Conservation (phyloP, 2,797 vertebrate species). For the Cyprinella venusta region DNA sequence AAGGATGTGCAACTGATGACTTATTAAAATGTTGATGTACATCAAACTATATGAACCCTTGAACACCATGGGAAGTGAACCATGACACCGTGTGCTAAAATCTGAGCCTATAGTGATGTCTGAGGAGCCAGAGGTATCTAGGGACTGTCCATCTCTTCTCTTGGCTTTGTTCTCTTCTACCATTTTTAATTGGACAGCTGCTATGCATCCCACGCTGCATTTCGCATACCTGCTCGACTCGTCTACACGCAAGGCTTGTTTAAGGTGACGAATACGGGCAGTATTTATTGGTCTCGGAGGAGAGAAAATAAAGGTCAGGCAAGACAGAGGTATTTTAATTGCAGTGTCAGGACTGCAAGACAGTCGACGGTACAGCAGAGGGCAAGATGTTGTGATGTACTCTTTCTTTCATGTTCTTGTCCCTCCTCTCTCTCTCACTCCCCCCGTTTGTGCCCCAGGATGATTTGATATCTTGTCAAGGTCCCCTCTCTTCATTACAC, state of each 20-base stretch:
- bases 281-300: constrained; percentile 79
- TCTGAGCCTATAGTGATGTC: constrained; percentile 6
- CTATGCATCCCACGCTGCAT: constrained; percentile 70
- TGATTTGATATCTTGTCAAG: constrained; percentile 66
- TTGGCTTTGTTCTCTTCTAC: constrained; percentile 19
- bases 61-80: constrained; percentile 5
- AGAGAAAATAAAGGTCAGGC: constrained; percentile 79
- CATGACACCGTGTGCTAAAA: not conserved
- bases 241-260: constrained; percentile 73
- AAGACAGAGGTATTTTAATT: constrained; percentile 76
- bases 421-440: constrained; percentile 1
- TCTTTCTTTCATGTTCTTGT: constrained; percentile 39
- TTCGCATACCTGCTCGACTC: constrained; percentile 65
- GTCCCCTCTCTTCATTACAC: constrained; percentile 57
- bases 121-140: not conserved
- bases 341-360: constrained; percentile 72
- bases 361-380: constrained; percentile 54
- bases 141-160: constrained; percentile 35
- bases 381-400: constrained; percentile 38
- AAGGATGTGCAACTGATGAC: not conserved
- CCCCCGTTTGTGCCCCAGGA: constrained; percentile 42
- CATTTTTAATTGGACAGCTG: constrained; percentile 78
- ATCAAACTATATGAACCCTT: not conserved
- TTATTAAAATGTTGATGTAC: not conserved
- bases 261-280: constrained; percentile 77